Base-by-base conservation (phyloP, 2,888 invertebrate genomes). In the Sycophila texana region DNA sequence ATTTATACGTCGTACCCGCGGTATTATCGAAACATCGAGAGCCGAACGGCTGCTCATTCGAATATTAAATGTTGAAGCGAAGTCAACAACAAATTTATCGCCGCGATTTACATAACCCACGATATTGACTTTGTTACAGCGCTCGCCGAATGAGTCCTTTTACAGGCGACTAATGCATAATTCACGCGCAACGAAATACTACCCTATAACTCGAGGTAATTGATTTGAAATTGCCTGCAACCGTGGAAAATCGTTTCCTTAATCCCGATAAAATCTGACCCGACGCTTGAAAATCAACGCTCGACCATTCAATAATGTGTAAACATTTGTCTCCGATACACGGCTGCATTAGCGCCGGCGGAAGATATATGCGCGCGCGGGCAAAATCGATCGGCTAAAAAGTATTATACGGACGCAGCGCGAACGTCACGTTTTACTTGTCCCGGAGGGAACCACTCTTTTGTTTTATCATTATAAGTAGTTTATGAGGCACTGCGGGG, bases 341-440 rank as follows among this genome's bases (percentile, higher is more conserved):
- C 20, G 22, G 13, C 39, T 63, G n/a, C 39, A 53, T 53, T 53
- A 16, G 53, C n/a, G 53, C 39, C 39, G 39, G 0, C 3, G 39
- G 39, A 7, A 39, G 39, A 39, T 53, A n/a, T 53, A 53, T 53
- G 61, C 30, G 61, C 4, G 30, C n/a, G 61, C 26, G n/a, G n/a
- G 39, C 63, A n/a, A 4, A 22, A 13, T 61, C 7, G 10, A 49
- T n/a, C 39, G 39, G 39, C 39, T 39, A 7, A 20, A 47, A 72
- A 72, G 18, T 26, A 49, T 0, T n/a, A 12, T 12, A 73, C 26
- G 26, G 3, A 2, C 26, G 67, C 22, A 18, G 20, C 14, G 22
- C 47, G 63, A 74, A 70, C 63, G 74, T 79, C 74, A 74, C 78
- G 79, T 70, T 79, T 74, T 74, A 51, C 63, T n/a, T 58, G 65